phyloP scores from a whole-genome alignment of 2,797 vertebrate species.

The Hipposideros larvatus region DNA sequence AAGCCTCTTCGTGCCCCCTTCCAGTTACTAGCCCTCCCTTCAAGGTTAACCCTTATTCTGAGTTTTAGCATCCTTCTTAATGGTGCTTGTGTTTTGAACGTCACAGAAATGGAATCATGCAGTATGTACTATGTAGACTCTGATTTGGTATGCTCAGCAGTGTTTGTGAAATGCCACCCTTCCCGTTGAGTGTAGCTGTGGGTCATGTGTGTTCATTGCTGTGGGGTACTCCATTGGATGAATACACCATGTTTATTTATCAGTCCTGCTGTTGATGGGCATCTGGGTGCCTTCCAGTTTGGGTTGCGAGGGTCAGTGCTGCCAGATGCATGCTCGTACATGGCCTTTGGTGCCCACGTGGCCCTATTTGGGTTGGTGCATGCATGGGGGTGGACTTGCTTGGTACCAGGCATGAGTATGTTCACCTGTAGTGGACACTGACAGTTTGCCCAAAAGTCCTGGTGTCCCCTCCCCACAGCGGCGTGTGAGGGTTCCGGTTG shows the following conservation, averaged over 20 bases:
- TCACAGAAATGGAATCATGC: not conserved
- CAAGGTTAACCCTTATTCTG: not conserved
- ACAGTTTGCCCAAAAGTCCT: not conserved
- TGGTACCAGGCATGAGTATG: rapidly evolving
- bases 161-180: not conserved
- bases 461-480: rapidly evolving
- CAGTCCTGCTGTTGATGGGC: not conserved
- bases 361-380: not conserved
- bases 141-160: not conserved
- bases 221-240: too few species aligned
- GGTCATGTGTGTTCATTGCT: not conserved
- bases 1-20: not conserved
- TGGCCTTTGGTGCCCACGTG: not conserved
- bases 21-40: not conserved
- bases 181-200: not conserved
- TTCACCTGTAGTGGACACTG: rapidly evolving
- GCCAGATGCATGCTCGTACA: rapidly evolving
- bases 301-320: too few species aligned
- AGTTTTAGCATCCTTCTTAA: not conserved
- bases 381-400: not conserved
- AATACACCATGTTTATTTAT: rapidly evolving
- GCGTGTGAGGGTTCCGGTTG: rapidly evolving
- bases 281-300: not conserved
- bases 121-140: not conserved
- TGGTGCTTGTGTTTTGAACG: not conserved